These are phyloP conservation scores for Onychorhynchus coronatus DNA, from an alignment of 2,113 vertebrate genomes.

Conservation along the genomic window DNA sequence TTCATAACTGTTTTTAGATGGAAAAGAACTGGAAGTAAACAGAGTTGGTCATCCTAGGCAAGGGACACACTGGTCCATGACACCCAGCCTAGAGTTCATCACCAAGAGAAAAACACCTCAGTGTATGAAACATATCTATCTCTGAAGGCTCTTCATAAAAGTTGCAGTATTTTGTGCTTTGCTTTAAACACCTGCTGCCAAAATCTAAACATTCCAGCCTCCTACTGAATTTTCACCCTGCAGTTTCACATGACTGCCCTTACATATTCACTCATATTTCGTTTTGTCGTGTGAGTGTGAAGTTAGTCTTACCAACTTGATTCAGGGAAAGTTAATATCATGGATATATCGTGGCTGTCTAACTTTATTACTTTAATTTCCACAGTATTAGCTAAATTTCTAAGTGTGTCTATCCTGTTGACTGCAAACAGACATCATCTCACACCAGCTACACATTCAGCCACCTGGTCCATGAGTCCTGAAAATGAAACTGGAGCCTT, in stretches of 20 bases:
- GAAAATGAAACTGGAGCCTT: background rate
- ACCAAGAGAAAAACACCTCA: background rate
- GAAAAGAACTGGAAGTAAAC: background rate
- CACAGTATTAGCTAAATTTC: background rate
- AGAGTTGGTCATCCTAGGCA: background rate
- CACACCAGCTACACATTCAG: background rate
- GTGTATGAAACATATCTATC: accelerated
- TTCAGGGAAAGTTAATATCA: background rate
- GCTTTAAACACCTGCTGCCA: background rate
- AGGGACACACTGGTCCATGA: background rate
- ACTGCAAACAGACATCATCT: background rate
- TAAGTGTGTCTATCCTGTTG: background rate
- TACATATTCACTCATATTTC: background rate
- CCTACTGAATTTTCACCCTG: background rate
- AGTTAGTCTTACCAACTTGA: background rate
- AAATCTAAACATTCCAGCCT: background rate
- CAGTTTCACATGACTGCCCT: background rate
- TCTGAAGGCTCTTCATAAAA: background rate
- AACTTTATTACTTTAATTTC: background rate
- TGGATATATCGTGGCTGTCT: background rate
- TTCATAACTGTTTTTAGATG: background rate
- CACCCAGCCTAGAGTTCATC: background rate
- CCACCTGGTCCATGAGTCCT: background rate
- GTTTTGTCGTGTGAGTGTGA: background rate
- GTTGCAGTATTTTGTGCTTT: background rate